phyloP scores from a whole-genome alignment of 2,797 vertebrate genomes.

The Myiotriccus ornatus region DNA sequence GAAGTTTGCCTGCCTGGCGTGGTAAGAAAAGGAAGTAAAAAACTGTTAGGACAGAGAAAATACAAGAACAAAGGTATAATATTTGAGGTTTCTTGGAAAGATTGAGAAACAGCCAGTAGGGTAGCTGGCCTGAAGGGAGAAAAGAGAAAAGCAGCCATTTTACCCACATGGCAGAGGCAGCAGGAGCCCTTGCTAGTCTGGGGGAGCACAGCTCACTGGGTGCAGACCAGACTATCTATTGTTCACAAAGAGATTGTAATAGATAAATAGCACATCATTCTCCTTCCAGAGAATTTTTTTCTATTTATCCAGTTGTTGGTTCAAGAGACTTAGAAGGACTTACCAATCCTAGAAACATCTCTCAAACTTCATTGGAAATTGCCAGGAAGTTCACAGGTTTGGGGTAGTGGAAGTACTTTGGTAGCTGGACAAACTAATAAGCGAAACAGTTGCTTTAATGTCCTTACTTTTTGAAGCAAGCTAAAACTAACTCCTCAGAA shows the following conservation, averaged over 20 bases:
- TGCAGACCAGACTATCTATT: background rate
- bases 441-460: background rate
- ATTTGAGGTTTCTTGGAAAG: background rate
- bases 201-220: background rate
- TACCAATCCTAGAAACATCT: background rate
- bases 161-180: background rate
- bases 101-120: background rate
- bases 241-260: fast-evolving
- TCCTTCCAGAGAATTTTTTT: background rate
- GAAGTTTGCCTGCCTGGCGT: fast-evolving
- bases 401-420: background rate
- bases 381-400: background rate
- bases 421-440: background rate
- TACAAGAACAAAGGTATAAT: background rate
- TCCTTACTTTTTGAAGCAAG: background rate
- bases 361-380: background rate
- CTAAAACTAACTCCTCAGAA: background rate
- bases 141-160: background rate
- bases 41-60: background rate
- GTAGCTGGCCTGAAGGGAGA: background rate
- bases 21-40: background rate
- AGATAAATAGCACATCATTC: background rate
- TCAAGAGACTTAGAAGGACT: background rate
- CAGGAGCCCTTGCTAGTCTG: background rate
- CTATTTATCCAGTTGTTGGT: background rate